A percentile compares a stretch with the other conserved stretches of the same genome.
Conservation (phyloP, 2,113 vertebrate species). For the Hippocampus barbouri region DNA sequence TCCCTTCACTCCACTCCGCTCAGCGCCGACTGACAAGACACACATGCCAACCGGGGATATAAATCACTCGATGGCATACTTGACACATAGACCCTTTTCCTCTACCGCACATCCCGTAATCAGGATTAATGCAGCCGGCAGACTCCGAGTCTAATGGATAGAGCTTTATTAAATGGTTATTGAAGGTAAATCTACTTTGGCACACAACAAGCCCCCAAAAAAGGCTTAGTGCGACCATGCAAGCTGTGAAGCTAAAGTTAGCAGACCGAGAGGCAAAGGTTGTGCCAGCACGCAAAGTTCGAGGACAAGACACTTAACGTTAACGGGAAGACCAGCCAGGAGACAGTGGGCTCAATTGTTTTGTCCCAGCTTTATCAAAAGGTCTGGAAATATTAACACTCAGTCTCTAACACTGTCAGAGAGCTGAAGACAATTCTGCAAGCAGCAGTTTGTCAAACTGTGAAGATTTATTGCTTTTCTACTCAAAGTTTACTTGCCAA, state of each 20-base stretch:
- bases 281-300: slow-evolving; percentile 44
- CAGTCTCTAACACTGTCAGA: neutral
- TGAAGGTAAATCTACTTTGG: slow-evolving; percentile 96
- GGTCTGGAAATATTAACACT: neutral
- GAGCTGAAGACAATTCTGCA: neutral
- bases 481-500: no score
- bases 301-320: slow-evolving; percentile 14
- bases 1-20: slow-evolving; percentile 36
- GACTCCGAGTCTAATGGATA: slow-evolving; percentile 83
- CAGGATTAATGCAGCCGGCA: slow-evolving; percentile 89
- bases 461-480: no score
- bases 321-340: neutral
- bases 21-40: slow-evolving; percentile 61
- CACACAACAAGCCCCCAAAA: slow-evolving; percentile 72
- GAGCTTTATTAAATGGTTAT: slow-evolving; percentile 99
- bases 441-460: no score
- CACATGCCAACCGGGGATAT: slow-evolving; percentile 57
- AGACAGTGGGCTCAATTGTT: neutral
- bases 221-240: slow-evolving; percentile 66
- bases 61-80: slow-evolving; percentile 74
- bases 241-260: slow-evolving; percentile 61
- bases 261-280: slow-evolving; percentile 35
- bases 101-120: slow-evolving; percentile 80
- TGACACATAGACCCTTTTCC: slow-evolving; percentile 69
- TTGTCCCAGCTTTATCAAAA: neutral